phyloP scores from a whole-genome alignment of 2,888 invertebrate species.

The Xestia xanthographa region DNA sequence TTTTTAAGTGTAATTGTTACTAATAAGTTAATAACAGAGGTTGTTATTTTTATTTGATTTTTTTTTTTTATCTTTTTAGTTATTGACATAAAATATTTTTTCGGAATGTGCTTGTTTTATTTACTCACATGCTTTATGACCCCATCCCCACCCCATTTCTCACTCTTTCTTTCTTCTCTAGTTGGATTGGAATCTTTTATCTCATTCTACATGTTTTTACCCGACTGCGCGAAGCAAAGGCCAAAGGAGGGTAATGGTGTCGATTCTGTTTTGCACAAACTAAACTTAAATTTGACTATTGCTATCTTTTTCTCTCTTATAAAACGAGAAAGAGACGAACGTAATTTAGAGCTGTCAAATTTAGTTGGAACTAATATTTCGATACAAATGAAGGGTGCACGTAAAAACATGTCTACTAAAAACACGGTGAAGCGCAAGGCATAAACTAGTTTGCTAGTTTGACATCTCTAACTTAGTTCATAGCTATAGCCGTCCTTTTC shows the following conservation, averaged over 20 bases:
- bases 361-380: too few relatives aligned
- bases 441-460: too few relatives aligned
- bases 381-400: too few relatives aligned
- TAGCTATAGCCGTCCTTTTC: too few relatives aligned
- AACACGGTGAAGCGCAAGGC: too few relatives aligned
- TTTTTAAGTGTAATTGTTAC: conserved; percentile 64
- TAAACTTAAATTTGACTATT: too few relatives aligned
- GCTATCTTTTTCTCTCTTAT: too few relatives aligned
- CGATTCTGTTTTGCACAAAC: too few relatives aligned
- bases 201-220: not conserved
- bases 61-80: conserved; percentile 45
- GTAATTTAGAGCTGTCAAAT: too few relatives aligned
- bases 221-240: not conserved
- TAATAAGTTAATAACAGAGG: conserved; percentile 52
- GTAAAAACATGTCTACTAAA: too few relatives aligned
- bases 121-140: not conserved
- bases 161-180: not conserved
- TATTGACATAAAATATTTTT: conserved; percentile 54
- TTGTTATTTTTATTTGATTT: conserved; percentile 59
- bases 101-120: conserved; percentile 15
- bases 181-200: not conserved
- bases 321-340: too few relatives aligned
- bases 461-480: too few relatives aligned
- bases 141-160: not conserved
- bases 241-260: not conserved